Conservation (phyloP, 1,140 invertebrate species). For the Uloborus diversus region DNA sequence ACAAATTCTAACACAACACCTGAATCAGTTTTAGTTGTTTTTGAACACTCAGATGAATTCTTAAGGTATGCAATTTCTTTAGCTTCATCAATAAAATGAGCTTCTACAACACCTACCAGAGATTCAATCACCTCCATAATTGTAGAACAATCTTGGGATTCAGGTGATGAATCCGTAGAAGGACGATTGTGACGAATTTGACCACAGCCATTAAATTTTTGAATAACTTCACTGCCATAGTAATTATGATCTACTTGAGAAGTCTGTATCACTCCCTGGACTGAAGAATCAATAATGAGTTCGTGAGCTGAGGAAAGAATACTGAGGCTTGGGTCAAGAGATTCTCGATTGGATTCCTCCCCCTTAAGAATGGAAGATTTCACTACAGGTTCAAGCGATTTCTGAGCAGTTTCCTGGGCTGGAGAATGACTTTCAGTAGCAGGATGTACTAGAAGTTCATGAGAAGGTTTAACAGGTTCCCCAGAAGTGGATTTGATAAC, state of each 20-base stretch:
- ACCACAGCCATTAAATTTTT: slow-evolving; percentile 20
- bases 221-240: slow-evolving; percentile 57
- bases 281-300: too few relatives aligned
- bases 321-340: too few relatives aligned
- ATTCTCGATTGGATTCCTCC: too few relatives aligned
- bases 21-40: background rate
- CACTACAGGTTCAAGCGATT: background rate
- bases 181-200: background rate
- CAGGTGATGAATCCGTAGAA: slow-evolving; percentile 57
- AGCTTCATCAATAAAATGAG: slow-evolving; percentile 55
- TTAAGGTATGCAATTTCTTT: too few relatives aligned
- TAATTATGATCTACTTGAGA: slow-evolving; percentile 64
- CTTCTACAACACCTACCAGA: slow-evolving; percentile 57
- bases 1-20: background rate
- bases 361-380: too few relatives aligned
- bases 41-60: too few relatives aligned
- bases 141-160: slow-evolving; percentile 51
- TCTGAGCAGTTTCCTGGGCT: background rate
- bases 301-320: too few relatives aligned
- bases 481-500: too few relatives aligned
- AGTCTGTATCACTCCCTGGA: background rate
- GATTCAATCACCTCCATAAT: slow-evolving; percentile 60
- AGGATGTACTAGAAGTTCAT: too few relatives aligned
- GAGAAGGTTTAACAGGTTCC: too few relatives aligned
- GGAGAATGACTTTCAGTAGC: too few relatives aligned